phyloP scores from a whole-genome alignment of 2,888 invertebrate species.

The Syrphus vitripennis region DNA sequence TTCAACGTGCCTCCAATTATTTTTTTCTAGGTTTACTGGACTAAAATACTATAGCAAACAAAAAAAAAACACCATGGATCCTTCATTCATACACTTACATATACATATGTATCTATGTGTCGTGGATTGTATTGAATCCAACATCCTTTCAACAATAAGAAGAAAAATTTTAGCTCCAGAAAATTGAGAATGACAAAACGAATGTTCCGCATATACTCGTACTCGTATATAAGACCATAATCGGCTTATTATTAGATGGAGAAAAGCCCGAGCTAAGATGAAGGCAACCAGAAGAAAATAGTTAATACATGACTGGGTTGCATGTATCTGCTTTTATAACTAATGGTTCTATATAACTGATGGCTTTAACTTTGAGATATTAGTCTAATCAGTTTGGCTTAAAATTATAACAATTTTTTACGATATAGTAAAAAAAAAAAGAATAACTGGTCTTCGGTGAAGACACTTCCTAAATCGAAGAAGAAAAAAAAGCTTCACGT shows the following conservation, averaged over 20 bases:
- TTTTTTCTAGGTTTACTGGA: no score
- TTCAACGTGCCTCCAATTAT: no score
- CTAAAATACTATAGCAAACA: no score
- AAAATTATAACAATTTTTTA: no score
- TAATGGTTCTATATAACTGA: background rate
- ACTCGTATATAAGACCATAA: conserved; percentile 60
- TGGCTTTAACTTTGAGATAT: background rate
- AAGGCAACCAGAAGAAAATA: background rate
- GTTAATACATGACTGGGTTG: background rate
- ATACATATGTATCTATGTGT: no score
- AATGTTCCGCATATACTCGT: conserved; percentile 26
- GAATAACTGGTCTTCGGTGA: no score
- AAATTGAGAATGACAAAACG: conserved; percentile 40
- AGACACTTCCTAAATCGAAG: no score
- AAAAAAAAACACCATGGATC: background rate
- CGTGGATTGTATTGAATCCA: background rate
- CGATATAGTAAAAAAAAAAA: no score
- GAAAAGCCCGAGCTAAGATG: background rate
- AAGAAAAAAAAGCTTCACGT: no score
- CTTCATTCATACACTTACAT: background rate
- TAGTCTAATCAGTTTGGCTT: background rate
- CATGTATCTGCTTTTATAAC: background rate
- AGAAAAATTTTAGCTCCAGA: conserved; percentile 26
- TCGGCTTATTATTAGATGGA: conserved; percentile 63
- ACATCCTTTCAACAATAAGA: conserved; percentile 43